Evolutionary conservation across 30 jellyfish, hydroid and myxozoan species (phyloP).

Genomic region (Sanderia malayensis): DNA sequence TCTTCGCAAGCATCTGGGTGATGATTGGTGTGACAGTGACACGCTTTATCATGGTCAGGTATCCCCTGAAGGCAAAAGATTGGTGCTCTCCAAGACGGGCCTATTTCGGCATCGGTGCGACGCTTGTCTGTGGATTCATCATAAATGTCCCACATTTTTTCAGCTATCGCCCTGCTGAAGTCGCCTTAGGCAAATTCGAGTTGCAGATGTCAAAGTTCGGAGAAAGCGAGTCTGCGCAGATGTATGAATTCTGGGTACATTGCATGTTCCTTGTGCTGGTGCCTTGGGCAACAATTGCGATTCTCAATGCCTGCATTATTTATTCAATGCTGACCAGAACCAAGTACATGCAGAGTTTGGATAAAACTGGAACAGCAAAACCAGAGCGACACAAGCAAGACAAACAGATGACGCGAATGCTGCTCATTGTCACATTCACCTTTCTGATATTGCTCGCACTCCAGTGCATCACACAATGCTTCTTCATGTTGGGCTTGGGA

Average conservation of each 20-base stretch:
- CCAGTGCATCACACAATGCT: constrained; percentile 89
- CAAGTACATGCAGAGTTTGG: constrained; percentile 51
- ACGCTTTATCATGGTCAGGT: constrained; percentile 75
- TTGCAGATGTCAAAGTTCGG: constrained; percentile 63
- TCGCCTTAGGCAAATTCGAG: constrained; percentile 46
- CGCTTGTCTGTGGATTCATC: constrained; percentile 42
- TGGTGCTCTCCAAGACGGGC: constrained; percentile 76
- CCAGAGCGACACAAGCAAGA: constrained; percentile 70
- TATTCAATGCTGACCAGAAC: constrained; percentile 54
- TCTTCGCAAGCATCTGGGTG: constrained; percentile 82
- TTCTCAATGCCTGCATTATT: constrained; percentile 66
- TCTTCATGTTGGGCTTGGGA: constrained; percentile 82
- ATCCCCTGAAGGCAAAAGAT: constrained; percentile 67
- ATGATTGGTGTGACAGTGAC: constrained; percentile 78
- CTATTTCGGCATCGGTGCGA: constrained; percentile 58
- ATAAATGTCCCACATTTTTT: constrained; percentile 81
- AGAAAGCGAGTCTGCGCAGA: constrained; percentile 60
- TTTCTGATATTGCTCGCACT: constrained; percentile 78
- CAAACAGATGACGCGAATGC: constrained; percentile 78
- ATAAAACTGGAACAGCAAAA: constrained; percentile 35
- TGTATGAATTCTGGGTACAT: constrained; percentile 88
- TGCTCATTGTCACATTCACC: constrained; percentile 78
- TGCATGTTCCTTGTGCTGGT: constrained; percentile 78
- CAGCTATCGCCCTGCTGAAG: constrained; percentile 61
- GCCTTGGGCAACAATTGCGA: constrained; percentile 85